Conservation (phyloP, 2,888 invertebrate species). For the Troilus luridus region DNA sequence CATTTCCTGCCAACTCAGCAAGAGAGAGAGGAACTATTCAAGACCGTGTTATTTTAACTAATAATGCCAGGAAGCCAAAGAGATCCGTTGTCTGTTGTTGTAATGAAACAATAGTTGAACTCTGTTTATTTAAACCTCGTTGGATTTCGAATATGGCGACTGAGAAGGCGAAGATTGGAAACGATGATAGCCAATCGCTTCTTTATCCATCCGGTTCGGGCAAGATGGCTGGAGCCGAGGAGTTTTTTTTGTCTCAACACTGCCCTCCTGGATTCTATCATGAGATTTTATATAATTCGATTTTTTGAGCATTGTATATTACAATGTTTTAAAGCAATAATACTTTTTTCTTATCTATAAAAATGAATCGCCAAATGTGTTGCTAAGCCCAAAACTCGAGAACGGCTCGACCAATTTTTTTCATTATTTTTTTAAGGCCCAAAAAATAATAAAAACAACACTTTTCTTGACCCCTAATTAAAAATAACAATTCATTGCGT, state of each 20-base stretch:
- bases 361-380: too few species aligned
- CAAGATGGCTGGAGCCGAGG: not conserved
- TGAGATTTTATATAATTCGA: not conserved
- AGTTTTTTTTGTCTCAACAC: not conserved
- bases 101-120: not conserved
- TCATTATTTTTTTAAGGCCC: too few species aligned
- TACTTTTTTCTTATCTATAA: too few species aligned
- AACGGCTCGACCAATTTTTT: too few species aligned
- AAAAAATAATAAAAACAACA: too few species aligned
- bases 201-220: not conserved
- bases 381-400: too few species aligned
- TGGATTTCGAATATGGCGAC: not conserved
- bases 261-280: not conserved
- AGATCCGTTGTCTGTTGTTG: not conserved
- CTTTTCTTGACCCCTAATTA: too few species aligned
- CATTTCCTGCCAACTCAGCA: conserved; percentile 11
- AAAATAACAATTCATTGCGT: too few species aligned
- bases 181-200: not conserved
- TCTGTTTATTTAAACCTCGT: not conserved
- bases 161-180: not conserved
- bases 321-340: too few species aligned
- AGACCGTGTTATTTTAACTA: conserved; percentile 4
- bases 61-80: not conserved
- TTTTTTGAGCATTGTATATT: not conserved
- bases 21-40: not conserved